phyloP scores from a whole-genome alignment of 1,140 invertebrate species.

The Calosoma granatense region DNA sequence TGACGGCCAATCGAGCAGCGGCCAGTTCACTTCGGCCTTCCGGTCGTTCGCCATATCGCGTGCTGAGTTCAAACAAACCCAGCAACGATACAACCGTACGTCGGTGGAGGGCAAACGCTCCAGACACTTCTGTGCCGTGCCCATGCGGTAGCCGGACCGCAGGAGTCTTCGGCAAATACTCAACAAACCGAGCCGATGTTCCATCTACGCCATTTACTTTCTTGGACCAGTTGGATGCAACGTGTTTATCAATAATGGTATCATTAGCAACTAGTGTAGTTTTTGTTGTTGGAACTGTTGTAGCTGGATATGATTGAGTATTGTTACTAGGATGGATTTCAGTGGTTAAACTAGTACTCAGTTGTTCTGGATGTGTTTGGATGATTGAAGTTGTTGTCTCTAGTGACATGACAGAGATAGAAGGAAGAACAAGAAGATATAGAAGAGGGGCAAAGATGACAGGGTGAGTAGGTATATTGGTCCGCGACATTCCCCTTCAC shows the following conservation, averaged over 20 bases:
- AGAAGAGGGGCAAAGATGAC: not conserved
- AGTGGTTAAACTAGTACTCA: too few species aligned
- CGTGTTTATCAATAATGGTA: not conserved
- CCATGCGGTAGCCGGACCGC: not conserved
- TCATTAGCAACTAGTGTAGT: not conserved
- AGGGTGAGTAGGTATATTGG: too few species aligned
- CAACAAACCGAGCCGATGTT: not conserved
- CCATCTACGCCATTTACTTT: not conserved
- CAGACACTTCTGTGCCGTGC: too few species aligned
- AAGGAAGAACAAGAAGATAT: not conserved
- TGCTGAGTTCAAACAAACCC: constrained; percentile 67
- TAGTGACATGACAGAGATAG: not conserved
- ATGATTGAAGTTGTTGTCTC: not conserved
- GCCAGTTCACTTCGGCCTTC: constrained; percentile 62
- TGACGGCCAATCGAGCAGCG: constrained; percentile 61
- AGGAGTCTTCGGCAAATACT: not conserved
- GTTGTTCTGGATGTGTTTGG: not conserved
- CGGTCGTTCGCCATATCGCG: constrained; percentile 42
- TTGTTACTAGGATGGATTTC: too few species aligned
- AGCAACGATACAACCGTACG: constrained; percentile 26
- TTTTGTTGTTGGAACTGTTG: not conserved
- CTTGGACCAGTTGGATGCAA: not conserved
- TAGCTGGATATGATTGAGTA: not conserved
- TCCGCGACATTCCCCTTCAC: not conserved
- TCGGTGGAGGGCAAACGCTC: not conserved